Base-by-base conservation (phyloP, 2,797 vertebrate genomes). In the Pseudochromis fuscus region DNA sequence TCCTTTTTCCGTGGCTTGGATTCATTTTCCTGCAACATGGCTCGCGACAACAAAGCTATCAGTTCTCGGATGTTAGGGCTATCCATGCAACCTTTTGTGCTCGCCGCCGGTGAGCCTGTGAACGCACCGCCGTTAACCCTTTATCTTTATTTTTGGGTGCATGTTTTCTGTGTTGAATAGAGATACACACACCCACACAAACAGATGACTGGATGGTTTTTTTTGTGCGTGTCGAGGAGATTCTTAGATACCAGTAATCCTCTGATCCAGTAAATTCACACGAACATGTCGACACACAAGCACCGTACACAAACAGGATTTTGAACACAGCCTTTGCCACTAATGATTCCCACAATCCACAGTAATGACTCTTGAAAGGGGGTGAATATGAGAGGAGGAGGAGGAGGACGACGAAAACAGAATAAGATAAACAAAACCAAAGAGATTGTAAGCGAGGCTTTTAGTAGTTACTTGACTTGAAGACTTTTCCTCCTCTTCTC, bases 171-270 rank as follows among this genome's bases (percentile, higher is more conserved):
- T 67, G 60, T 51, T n/a, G n/a, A n/a, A n/a, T n/a, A n/a, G n/a
- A 44, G 38, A 70, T 44, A 60, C 64, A 35, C 27, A 38, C 30
- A 21, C 46, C 23, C 48, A 45, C 48, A 16, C n/a, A 38, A 71
- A 40, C 31, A 45, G 55, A 79, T 77, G 52, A 69, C 31, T 64
- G 33, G 49, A 33, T 77, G 67, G 48, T 77, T 38, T 38, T 75
- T n/a, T n/a, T n/a, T n/a, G n/a, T 55, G 59, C 44, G n/a, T 78
- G 71, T 80, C 11, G 15, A 72, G 58, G 64, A 79, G 67, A 83
- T 85, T 85, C 79, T 78, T 71, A 53, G 67, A 82, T 73, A 64
- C 45, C 48, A 27, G 38, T 84, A 82, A 87, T 83, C 84, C 75
- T 61, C 45, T 72, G 67, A 75, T 81, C 48, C 71, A 50, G 53